Evolutionary conservation across 2,888 invertebrate species (phyloP), one percentile per base, ranked within the genome.

Genomic region (Agrotis segetum): DNA sequence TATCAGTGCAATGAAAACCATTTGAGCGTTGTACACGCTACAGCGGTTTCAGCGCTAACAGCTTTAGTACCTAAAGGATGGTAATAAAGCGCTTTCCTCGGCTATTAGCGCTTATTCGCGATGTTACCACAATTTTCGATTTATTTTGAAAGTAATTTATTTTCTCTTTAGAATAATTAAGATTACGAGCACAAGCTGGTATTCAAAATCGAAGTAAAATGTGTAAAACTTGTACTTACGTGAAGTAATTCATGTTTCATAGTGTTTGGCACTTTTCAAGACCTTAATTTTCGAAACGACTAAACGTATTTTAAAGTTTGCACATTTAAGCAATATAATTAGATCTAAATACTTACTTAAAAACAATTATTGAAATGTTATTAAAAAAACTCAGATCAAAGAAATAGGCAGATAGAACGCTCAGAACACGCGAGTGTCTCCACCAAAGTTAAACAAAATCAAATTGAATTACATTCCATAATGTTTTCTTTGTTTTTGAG

Each of bases 51-150:
- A 68, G 53, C 52, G 61, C 63, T 77, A 69, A 80, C 63, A 70
- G 64, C 56, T 71, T 79, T 67, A 47, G 64, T 71, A n/a, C n/a
- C n/a, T n/a, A 81, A 64, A 71, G 61, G 46, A 81, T 61, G 67
- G 56, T 67, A 81, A 78, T 78, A 63, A 56, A 77, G 58, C 60
- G 79, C 77, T 71, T 76, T 58, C 24, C 47, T 17, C 24, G 1
- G 44, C 46, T 71, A 68, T 68, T 58, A 81, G 53, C 24, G 64
- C 21, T 68, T 64, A 63, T 53, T 67, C 59, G 62, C n/a, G 56
- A 50, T 68, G 65, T 55, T 63, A 24, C 50, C 59, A 34, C 50
- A 44, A 34, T 63, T 59, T 62, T 50, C 29, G 56, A 59, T 58
- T 49, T 13, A 74, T 64, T 67, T 50, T 47, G n/a, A 47, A 60